Percentiles rank a stretch among this genome's conserved stretches.
These are phyloP conservation scores for Lontra canadensis DNA, from an alignment of 2,113 vertebrate species.

Conservation along the genomic window DNA sequence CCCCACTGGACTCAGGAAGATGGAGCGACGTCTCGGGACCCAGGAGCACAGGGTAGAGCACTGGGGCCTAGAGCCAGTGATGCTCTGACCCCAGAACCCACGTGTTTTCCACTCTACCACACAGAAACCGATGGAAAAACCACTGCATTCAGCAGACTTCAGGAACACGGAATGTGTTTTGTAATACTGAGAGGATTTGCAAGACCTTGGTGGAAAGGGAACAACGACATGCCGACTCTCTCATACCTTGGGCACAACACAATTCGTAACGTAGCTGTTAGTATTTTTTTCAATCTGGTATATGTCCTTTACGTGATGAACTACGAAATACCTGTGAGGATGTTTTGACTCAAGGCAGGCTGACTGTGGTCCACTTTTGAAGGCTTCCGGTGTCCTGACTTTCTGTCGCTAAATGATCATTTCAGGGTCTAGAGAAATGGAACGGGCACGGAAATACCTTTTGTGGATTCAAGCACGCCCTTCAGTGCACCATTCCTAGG, in stretches of 20 bases:
- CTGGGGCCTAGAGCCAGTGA: too few relatives aligned
- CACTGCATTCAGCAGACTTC: background rate
- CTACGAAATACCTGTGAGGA: background rate
- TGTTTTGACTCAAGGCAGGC: too few relatives aligned
- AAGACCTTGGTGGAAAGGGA: background rate
- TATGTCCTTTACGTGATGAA: accelerated
- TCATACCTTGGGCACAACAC: background rate
- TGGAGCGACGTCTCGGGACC: accelerated
- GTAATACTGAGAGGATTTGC: background rate
- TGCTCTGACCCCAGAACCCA: accelerated
- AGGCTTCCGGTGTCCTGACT: background rate
- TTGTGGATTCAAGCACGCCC: background rate
- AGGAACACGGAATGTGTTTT: background rate
- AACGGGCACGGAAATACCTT: too few relatives aligned
- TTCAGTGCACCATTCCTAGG: too few relatives aligned
- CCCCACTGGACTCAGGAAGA: too few relatives aligned
- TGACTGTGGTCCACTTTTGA: too few relatives aligned
- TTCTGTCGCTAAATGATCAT: background rate
- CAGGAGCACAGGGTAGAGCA: accelerated
- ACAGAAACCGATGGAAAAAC: background rate
- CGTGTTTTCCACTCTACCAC: accelerated
- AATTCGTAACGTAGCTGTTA: too few relatives aligned
- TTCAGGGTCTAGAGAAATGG: background rate
- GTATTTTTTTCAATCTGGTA: accelerated
- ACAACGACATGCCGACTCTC: background rate